These are phyloP conservation scores for Parambassis ranga DNA, from an alignment of 2,797 vertebrate species.

Conservation along the genomic window DNA sequence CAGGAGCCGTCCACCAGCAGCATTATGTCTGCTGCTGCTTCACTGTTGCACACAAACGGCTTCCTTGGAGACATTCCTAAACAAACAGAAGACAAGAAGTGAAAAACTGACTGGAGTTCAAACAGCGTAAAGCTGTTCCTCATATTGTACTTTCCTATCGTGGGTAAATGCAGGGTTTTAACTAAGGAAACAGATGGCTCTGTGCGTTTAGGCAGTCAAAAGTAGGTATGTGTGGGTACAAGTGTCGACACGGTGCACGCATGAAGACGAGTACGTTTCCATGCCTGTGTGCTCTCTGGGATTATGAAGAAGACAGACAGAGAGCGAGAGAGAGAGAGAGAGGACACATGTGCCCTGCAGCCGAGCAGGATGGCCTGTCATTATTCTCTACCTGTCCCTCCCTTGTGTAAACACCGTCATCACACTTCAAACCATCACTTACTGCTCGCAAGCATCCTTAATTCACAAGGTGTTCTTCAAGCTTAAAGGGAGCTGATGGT, in stretches of 20 bases:
- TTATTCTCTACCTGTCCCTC: slow-evolving; percentile 47
- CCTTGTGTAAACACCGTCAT: slow-evolving; percentile 59
- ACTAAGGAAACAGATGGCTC: slow-evolving; percentile 28
- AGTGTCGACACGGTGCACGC: slow-evolving; percentile 9
- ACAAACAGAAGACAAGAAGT: neutral
- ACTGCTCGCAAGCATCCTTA: neutral
- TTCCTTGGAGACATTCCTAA: slow-evolving; percentile 67
- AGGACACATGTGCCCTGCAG: slow-evolving; percentile 42
- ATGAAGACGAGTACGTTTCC: slow-evolving; percentile 5
- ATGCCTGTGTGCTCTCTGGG: slow-evolving; percentile 2
- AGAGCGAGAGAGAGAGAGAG: slow-evolving; percentile 7
- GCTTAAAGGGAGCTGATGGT: neutral
- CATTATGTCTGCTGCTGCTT: slow-evolving; percentile 80
- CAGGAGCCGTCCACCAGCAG: slow-evolving; percentile 94
- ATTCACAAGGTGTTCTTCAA: neutral
- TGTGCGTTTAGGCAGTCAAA: neutral
- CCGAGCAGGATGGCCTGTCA: slow-evolving; percentile 41
- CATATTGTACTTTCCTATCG: no score
- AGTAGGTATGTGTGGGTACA: neutral
- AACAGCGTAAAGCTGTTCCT: neutral
- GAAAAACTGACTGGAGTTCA: neutral
- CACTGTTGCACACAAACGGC: slow-evolving; percentile 81
- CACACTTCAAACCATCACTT: slow-evolving; percentile 42
- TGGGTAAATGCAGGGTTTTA: neutral
- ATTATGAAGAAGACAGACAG: slow-evolving; percentile 5